These are phyloP conservation scores for Nothobranchius furzeri DNA, from an alignment of 2,113 vertebrate genomes.

Conservation along the genomic window DNA sequence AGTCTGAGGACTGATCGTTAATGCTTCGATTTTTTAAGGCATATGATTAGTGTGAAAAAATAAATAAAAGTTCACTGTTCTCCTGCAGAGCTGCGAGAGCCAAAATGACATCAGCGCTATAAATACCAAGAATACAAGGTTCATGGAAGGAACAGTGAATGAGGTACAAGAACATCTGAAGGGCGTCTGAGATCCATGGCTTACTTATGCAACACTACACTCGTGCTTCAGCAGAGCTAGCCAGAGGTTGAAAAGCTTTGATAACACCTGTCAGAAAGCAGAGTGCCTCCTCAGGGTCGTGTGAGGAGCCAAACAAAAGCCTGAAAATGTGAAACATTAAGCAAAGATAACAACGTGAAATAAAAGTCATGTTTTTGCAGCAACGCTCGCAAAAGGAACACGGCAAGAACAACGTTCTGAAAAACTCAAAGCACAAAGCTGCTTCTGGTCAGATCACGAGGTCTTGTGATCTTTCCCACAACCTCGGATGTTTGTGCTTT, in stretches of 20 bases:
- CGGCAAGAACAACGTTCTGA: background rate
- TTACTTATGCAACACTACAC: slow-evolving; percentile 30
- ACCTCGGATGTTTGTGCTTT: slow-evolving; percentile 5
- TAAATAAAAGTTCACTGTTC: background rate
- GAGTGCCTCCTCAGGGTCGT: background rate
- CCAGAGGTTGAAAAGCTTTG: slow-evolving; percentile 28
- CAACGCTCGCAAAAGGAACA: background rate
- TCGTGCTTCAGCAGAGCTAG: slow-evolving; percentile 9
- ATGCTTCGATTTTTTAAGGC: no score
- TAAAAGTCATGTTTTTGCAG: background rate
- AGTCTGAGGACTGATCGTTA: no score
- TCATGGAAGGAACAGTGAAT: slow-evolving; percentile 4
- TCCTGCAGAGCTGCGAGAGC: background rate
- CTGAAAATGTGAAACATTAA: no score
- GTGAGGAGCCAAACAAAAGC: background rate
- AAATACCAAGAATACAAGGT: background rate
- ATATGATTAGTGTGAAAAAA: background rate
- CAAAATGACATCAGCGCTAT: background rate
- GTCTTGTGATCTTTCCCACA: slow-evolving; percentile 1
- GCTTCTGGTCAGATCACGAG: background rate
- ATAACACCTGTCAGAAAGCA: slow-evolving; percentile 32
- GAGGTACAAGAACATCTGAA: slow-evolving; percentile 42
- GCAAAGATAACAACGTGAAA: background rate
- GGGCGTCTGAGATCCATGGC: slow-evolving; percentile 18
- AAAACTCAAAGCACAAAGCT: background rate